Evolutionary conservation across 1,140 invertebrate species (phyloP).

Genomic region (Cyrtorhinus lividipennis): DNA sequence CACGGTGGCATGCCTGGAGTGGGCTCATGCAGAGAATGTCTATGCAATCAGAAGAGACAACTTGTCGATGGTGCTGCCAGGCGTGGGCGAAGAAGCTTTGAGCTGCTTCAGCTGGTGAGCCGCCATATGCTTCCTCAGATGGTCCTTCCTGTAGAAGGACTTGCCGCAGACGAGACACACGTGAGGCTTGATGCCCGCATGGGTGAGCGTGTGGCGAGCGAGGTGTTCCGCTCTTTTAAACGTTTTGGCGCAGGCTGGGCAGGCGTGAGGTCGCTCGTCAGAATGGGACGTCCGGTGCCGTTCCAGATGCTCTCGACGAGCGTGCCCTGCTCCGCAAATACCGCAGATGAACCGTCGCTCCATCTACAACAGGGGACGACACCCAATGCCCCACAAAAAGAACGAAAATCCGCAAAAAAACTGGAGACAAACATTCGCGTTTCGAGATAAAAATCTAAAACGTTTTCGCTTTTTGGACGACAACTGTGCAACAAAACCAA

Average conservation of each 20-base stretch:
- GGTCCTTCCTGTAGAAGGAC: slow-evolving; percentile 56
- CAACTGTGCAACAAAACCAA: neutral
- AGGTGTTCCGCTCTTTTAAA: slow-evolving; percentile 73
- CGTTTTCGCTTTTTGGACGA: neutral
- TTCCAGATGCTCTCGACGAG: slow-evolving; percentile 27
- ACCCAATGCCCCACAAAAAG: slow-evolving; percentile 5
- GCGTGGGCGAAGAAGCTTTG: neutral
- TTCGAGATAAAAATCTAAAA: neutral
- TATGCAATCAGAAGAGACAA: neutral
- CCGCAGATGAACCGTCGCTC: slow-evolving; percentile 25
- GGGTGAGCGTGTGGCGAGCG: slow-evolving; percentile 65
- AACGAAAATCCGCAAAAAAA: neutral
- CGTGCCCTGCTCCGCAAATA: slow-evolving; percentile 27
- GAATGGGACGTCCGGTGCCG: slow-evolving; percentile 26
- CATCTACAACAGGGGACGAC: slow-evolving; percentile 16
- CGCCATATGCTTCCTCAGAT: slow-evolving; percentile 37
- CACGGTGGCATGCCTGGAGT: neutral
- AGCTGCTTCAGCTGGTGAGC: slow-evolving; percentile 17
- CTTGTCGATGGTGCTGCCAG: neutral
- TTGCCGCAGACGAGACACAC: slow-evolving; percentile 71
- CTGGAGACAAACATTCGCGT: neutral
- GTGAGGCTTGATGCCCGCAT: slow-evolving; percentile 69
- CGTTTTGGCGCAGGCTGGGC: slow-evolving; percentile 65
- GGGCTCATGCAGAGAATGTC: neutral
- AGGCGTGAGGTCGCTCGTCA: slow-evolving; percentile 41